A percentile compares a stretch with the other conserved stretches of the same genome.
These are phyloP conservation scores for Metallyticus violacea DNA, from an alignment of 2,888 invertebrate genomes.

Conservation along the genomic window DNA sequence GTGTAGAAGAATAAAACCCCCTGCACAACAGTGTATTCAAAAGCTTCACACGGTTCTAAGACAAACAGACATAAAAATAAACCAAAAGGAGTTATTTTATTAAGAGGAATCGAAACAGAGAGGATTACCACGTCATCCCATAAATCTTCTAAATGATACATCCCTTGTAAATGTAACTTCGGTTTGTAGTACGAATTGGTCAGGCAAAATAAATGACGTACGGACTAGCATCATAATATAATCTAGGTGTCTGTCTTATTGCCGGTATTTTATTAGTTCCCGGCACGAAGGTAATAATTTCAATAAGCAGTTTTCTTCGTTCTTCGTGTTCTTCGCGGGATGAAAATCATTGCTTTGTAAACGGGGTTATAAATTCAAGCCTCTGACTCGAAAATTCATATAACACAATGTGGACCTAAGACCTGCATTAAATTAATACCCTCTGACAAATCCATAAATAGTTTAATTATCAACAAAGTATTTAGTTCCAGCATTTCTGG, in stretches of 20 bases:
- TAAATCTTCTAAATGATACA: neutral
- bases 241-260: neutral
- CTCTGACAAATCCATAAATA: neutral
- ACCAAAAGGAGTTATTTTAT: neutral
- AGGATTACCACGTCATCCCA: neutral
- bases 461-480: neutral
- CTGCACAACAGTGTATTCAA: neutral
- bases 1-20: too few species aligned
- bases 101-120: neutral
- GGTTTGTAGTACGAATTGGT: neutral
- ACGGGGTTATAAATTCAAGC: conserved; percentile 10
- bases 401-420: neutral
- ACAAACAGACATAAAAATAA: neutral
- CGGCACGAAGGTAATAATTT: conserved; percentile 21
- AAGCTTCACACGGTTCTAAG: neutral
- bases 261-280: conserved; percentile 6
- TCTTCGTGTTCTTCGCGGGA: neutral
- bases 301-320: conserved; percentile 7
- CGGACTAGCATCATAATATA: neutral
- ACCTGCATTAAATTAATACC: neutral
- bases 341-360: neutral
- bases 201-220: neutral
- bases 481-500: neutral
- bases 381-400: neutral
- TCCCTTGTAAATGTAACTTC: neutral